Evolutionary conservation across 2,113 vertebrate genomes (phyloP).

Genomic region (Xenopus tropicalis): DNA sequence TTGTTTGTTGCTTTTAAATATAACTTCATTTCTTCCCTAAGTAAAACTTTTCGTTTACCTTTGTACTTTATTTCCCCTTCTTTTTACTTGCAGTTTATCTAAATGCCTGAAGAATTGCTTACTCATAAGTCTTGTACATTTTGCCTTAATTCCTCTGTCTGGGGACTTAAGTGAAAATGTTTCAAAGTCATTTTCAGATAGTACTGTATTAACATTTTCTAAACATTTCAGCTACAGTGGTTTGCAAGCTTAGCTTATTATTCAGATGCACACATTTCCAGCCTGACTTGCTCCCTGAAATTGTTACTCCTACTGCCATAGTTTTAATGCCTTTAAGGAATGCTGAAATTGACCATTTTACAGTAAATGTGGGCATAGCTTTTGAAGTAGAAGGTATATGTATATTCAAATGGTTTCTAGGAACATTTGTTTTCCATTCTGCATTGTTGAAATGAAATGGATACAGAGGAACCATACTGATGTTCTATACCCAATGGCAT

Average conservation of each 20-base stretch:
- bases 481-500: constrained; percentile 26
- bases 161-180: not conserved
- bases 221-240: not conserved
- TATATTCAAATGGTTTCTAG: constrained; percentile 8
- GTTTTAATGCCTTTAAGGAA: not conserved
- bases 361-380: not conserved
- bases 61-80: no score
- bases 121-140: no score
- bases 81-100: no score
- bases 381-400: constrained; percentile 3
- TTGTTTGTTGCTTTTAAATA: no score
- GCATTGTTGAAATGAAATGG: not conserved
- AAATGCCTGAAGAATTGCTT: no score
- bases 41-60: no score
- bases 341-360: not conserved
- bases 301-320: not conserved
- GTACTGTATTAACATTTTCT: not conserved
- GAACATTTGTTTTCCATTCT: constrained; percentile 13
- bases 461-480: not conserved
- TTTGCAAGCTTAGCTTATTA: constrained; percentile 1
- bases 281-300: not conserved
- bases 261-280: not conserved
- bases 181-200: not conserved
- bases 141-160: not conserved
- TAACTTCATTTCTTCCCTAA: no score